phyloP scores from a whole-genome alignment of 2,113 vertebrate genomes.

The Otolemur garnettii region DNA sequence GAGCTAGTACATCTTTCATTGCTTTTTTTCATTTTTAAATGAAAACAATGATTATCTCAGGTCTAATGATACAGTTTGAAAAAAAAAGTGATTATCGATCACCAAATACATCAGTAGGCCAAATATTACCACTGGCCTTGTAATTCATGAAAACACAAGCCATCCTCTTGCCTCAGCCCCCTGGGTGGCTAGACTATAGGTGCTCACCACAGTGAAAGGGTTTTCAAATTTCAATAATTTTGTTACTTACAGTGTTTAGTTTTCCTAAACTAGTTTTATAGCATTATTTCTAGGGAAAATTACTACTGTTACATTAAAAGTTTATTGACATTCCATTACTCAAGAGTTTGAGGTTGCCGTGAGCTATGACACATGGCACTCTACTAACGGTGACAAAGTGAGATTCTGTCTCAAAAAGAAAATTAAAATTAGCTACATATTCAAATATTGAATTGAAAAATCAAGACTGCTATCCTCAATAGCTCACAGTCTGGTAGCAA shows the following conservation, averaged over 20 bases:
- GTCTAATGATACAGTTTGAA: no score
- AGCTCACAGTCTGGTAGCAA: background rate
- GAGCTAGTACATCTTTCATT: background rate
- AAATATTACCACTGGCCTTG: background rate
- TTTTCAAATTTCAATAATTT: background rate
- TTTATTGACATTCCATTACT: constrained; percentile 17
- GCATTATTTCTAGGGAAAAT: background rate
- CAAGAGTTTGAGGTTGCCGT: background rate
- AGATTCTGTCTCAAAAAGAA: background rate
- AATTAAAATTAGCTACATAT: background rate
- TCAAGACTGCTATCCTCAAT: background rate
- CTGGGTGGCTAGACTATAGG: no score
- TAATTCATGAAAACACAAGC: background rate
- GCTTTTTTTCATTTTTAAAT: background rate
- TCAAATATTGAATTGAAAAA: background rate
- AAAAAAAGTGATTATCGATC: background rate
- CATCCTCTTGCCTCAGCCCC: no score
- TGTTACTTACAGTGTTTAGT: constrained; percentile 58
- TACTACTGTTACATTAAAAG: background rate
- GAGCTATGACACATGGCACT: no score
- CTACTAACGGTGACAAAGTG: no score
- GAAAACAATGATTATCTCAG: background rate
- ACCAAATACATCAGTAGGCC: background rate
- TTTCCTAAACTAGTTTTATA: background rate
- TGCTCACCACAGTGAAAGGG: background rate